Evolutionary conservation across 2,888 invertebrate genomes (phyloP).

Genomic region (Tenthredo scrophulariae): DNA sequence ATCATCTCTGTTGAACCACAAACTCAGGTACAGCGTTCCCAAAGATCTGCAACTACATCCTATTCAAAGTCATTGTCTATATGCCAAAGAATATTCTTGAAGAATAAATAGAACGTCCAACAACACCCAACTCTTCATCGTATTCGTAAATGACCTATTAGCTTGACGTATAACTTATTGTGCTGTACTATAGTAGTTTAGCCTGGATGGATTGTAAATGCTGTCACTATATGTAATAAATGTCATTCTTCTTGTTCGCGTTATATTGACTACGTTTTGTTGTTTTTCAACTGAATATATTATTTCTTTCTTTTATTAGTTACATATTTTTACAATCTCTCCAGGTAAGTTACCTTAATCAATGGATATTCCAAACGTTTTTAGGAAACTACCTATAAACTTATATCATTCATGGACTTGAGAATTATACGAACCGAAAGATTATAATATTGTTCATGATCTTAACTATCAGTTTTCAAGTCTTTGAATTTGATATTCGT

Average conservation of each 20-base stretch:
- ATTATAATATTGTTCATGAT: neutral
- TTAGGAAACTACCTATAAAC: neutral
- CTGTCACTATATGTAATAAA: slow-evolving; percentile 48
- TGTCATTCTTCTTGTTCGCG: slow-evolving; percentile 52
- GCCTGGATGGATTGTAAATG: slow-evolving; percentile 52
- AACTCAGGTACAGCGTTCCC: slow-evolving; percentile 71
- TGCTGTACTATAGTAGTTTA: slow-evolving; percentile 50
- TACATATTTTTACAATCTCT: slow-evolving; percentile 48
- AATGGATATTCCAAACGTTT: slow-evolving; percentile 3
- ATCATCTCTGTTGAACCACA: slow-evolving; percentile 84
- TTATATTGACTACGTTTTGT: slow-evolving; percentile 28
- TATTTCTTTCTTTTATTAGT: slow-evolving; percentile 47
- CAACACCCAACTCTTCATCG: slow-evolving; percentile 10
- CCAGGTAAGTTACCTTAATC: slow-evolving; percentile 48
- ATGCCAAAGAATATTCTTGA: slow-evolving; percentile 46
- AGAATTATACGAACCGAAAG: neutral
- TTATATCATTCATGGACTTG: neutral
- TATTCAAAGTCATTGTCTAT: slow-evolving; percentile 46
- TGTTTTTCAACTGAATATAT: slow-evolving; percentile 23
- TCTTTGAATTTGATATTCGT: neutral
- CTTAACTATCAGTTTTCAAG: neutral
- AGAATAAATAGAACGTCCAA: slow-evolving; percentile 42
- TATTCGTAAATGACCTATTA: slow-evolving; percentile 34
- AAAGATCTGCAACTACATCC: slow-evolving; percentile 49
- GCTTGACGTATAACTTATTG: slow-evolving; percentile 48